These are phyloP conservation scores for Nannobrachium achirus DNA, from an alignment of 2,113 vertebrate species.

Conservation along the genomic window DNA sequence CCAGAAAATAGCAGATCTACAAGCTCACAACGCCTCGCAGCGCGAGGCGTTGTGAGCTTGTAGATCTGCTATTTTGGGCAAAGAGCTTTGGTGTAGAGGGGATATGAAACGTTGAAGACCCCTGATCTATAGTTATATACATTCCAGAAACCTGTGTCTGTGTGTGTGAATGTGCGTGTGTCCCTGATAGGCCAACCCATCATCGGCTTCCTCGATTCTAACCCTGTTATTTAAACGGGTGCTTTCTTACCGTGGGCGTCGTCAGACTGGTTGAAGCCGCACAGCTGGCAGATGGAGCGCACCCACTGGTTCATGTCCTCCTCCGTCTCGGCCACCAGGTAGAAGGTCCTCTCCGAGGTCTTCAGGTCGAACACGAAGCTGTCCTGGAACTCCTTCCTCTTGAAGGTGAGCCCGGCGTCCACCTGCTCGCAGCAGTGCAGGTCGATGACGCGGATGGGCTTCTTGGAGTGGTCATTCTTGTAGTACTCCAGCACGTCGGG, in stretches of 20 bases:
- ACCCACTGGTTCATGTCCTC: constrained; percentile 99
- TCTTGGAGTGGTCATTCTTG: constrained; percentile 97
- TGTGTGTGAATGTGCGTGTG: too few relatives aligned
- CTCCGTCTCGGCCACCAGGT: constrained; percentile 96
- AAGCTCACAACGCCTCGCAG: too few relatives aligned
- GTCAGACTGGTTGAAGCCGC: constrained; percentile 97
- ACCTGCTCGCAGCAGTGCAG: constrained; percentile 98
- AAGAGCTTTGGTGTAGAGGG: too few relatives aligned
- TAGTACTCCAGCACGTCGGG: constrained; percentile 98
- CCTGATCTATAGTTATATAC: too few relatives aligned
- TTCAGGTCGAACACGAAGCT: constrained; percentile 99
- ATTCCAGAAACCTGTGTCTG: too few relatives aligned
- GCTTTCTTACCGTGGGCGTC: constrained; percentile 86
- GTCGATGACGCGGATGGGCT: constrained; percentile 94
- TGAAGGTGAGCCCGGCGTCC: constrained; percentile 95
- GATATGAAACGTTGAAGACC: too few relatives aligned
- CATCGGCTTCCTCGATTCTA: too few relatives aligned
- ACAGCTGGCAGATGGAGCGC: constrained; percentile 97
- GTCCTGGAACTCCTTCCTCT: constrained; percentile 97
- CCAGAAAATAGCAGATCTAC: too few relatives aligned
- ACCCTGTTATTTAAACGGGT: too few relatives aligned
- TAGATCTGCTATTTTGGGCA: too few relatives aligned
- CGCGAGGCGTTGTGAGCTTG: too few relatives aligned
- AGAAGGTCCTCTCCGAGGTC: constrained; percentile 96
- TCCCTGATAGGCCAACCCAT: too few relatives aligned